Conservation (phyloP, 2,888 invertebrate species). For the Endotricha flammealis region DNA sequence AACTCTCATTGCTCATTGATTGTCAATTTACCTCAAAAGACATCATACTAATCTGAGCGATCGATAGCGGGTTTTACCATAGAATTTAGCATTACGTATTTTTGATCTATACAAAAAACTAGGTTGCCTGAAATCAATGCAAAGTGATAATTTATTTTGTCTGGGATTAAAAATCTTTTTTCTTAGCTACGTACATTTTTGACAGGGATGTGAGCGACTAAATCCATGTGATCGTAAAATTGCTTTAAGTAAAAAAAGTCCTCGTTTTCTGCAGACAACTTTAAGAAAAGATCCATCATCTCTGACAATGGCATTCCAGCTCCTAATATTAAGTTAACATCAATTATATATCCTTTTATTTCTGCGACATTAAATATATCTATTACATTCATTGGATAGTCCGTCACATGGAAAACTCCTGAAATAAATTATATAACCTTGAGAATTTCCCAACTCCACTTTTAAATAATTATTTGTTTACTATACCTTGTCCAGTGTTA, state of each 20-base stretch:
- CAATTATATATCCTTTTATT: conserved; percentile 43
- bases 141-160: too few species aligned
- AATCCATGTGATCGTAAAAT: conserved; percentile 81
- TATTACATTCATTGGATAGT: conserved; percentile 51
- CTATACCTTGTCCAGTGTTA: conserved; percentile 86
- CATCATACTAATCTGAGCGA: too few species aligned
- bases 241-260: conserved; percentile 81
- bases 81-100: too few species aligned
- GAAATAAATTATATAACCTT: too few species aligned
- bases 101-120: too few species aligned
- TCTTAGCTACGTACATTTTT: conserved; percentile 84
- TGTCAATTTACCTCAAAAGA: too few species aligned
- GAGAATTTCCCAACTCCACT: too few species aligned
- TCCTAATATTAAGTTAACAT: conserved; percentile 56
- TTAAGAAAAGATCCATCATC: conserved; percentile 65
- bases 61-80: too few species aligned
- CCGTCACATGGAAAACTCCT: conserved; percentile 58
- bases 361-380: conserved; percentile 59
- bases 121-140: too few species aligned
- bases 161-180: too few species aligned
- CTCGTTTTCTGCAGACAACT: conserved; percentile 45
- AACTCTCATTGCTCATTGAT: too few species aligned
- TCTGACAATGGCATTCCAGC: conserved; percentile 59
- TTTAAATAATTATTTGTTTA: too few species aligned
- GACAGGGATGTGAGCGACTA: conserved; percentile 85